phyloP scores from a whole-genome alignment of 1,140 invertebrate genomes.

The Goniozus legneri region DNA sequence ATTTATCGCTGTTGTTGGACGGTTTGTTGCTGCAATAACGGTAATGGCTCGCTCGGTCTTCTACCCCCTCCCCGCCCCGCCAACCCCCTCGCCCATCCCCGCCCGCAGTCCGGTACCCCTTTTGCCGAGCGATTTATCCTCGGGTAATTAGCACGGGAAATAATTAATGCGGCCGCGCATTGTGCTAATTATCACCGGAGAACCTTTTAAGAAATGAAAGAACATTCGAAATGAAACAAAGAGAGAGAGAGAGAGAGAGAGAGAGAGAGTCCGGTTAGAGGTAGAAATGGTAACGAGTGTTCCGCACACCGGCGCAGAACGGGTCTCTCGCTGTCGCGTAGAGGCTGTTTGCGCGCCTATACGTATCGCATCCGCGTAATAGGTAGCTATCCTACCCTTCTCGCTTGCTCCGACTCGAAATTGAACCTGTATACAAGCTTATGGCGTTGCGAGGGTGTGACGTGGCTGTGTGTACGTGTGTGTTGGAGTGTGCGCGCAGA shows the following conservation, averaged over 20 bases:
- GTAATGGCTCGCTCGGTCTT: constrained; percentile 41
- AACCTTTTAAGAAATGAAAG: constrained; percentile 62
- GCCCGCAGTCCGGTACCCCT: constrained; percentile 26
- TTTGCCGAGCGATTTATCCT: constrained; percentile 53
- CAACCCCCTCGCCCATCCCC: constrained; percentile 11
- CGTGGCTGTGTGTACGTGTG: constrained; percentile 8
- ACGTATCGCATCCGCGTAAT: too few species aligned
- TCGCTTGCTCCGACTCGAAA: too few species aligned
- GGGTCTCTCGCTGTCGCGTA: background rate
- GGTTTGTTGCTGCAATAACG: constrained; percentile 54
- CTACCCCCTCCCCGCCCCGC: constrained; percentile 8
- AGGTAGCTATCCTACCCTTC: too few species aligned
- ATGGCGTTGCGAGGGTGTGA: constrained; percentile 2
- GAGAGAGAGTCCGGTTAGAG: background rate
- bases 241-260: constrained; percentile 13
- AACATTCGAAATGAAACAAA: constrained; percentile 56
- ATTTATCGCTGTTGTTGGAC: constrained; percentile 55
- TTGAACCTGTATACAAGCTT: constrained; percentile 7
- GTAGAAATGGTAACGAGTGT: background rate
- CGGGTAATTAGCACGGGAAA: constrained; percentile 54
- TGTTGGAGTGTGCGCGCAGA: constrained; percentile 23
- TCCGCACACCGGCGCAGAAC: background rate
- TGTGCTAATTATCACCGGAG: constrained; percentile 56
- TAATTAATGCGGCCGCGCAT: constrained; percentile 58
- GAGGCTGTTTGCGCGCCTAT: background rate